Conservation (phyloP, 2,888 invertebrate genomes). For the Panorpa germanica region DNA sequence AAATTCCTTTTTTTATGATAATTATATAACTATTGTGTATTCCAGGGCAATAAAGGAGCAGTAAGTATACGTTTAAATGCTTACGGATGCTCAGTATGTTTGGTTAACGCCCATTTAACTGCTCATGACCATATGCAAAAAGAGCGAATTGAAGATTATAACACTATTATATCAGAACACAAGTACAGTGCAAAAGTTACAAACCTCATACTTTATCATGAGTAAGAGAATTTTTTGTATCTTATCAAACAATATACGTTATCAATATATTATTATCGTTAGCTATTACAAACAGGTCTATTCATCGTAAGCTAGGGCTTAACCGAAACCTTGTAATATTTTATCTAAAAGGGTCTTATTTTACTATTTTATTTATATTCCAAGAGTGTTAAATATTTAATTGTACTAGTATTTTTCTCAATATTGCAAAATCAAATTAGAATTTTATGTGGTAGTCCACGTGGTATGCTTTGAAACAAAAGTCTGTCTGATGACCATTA, state of each 20-base stretch:
- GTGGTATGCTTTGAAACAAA: background rate
- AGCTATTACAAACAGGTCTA: conserved; percentile 10
- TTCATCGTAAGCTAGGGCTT: conserved; percentile 9
- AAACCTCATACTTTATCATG: conserved; percentile 74
- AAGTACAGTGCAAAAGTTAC: conserved; percentile 60
- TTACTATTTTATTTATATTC: no score
- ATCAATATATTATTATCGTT: no score
- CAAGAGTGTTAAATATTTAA: no score
- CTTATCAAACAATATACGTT: no score
- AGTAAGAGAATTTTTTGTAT: conserved; percentile 36
- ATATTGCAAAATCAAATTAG: no score
- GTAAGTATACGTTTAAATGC: conserved; percentile 73
- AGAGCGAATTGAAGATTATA: conserved; percentile 77
- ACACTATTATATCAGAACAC: conserved; percentile 68
- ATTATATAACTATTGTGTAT: conserved; percentile 13
- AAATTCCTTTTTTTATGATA: conserved; percentile 7
- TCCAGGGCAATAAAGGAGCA: conserved; percentile 89
- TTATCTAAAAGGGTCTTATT: no score
- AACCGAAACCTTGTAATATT: no score
- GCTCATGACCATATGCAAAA: conserved; percentile 72
- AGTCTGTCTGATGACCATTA: background rate
- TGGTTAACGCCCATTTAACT: conserved; percentile 79
- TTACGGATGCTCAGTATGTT: conserved; percentile 73
- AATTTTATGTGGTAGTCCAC: no score
- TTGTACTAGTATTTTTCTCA: no score